Conservation (phyloP, 2,888 invertebrate species). For the Unio pictorum region DNA sequence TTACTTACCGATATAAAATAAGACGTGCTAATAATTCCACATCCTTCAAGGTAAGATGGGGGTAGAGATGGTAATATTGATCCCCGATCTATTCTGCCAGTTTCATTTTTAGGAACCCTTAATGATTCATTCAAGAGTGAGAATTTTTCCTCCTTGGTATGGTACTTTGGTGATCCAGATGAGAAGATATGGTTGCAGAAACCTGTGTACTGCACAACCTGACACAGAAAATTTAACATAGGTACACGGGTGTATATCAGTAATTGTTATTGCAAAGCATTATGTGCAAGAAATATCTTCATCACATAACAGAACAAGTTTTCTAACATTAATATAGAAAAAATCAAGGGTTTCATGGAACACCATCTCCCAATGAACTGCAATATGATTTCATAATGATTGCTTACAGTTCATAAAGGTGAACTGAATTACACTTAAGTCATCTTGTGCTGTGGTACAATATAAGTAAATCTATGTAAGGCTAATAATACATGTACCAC, state of each 20-base stretch:
- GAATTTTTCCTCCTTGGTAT: constrained; percentile 54
- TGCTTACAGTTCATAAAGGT: too few relatives aligned
- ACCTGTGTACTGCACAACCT: constrained; percentile 54
- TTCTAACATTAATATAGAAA: too few relatives aligned
- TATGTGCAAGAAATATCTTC: too few relatives aligned
- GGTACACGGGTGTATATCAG: neutral
- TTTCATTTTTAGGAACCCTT: constrained; percentile 85
- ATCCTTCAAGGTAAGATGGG: constrained; percentile 93
- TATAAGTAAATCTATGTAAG: too few relatives aligned
- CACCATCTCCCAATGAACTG: too few relatives aligned
- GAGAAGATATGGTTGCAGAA: constrained; percentile 53
- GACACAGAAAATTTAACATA: constrained; percentile 10
- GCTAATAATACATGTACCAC: too few relatives aligned
- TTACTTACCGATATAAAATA: constrained; percentile 74
- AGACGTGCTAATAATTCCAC: constrained; percentile 92
- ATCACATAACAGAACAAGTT: too few relatives aligned
- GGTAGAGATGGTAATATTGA: constrained; percentile 94
- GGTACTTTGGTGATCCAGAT: constrained; percentile 77
- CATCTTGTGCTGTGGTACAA: too few relatives aligned
- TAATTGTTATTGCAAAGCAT: too few relatives aligned
- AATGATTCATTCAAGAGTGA: constrained; percentile 84
- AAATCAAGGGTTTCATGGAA: too few relatives aligned
- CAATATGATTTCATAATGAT: too few relatives aligned
- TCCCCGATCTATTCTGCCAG: constrained; percentile 90
- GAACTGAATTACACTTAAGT: too few relatives aligned